Percentiles rank a stretch among this genome's conserved stretches.
Conservation (phyloP, 2,888 invertebrate genomes). For the Galerucella calmariensis region DNA sequence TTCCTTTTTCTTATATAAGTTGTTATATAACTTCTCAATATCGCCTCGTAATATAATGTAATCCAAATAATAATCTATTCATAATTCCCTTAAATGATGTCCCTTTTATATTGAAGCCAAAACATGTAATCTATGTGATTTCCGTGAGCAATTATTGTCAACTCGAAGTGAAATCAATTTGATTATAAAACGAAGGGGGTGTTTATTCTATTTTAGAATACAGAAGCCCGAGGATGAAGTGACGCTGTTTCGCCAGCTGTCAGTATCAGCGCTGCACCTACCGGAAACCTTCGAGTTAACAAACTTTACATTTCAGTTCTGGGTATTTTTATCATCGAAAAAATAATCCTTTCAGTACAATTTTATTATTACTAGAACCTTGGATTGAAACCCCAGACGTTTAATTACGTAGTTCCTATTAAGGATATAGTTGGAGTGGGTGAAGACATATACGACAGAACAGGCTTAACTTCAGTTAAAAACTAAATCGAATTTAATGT, state of each 20-base stretch:
- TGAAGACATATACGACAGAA: too few species aligned
- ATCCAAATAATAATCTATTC: slow-evolving; percentile 35
- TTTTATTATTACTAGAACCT: too few species aligned
- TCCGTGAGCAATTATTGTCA: slow-evolving; percentile 44
- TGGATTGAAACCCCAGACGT: too few species aligned
- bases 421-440: too few species aligned
- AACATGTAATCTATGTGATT: slow-evolving; percentile 42
- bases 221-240: slow-evolving; percentile 1
- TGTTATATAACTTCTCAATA: neutral
- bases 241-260: slow-evolving; percentile 40
- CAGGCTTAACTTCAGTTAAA: too few species aligned
- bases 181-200: slow-evolving; percentile 41
- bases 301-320: neutral
- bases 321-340: neutral
- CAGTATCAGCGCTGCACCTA: slow-evolving; percentile 39
- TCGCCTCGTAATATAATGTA: neutral
- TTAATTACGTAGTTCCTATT: too few species aligned
- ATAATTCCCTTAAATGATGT: slow-evolving; percentile 24
- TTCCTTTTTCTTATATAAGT: too few species aligned
- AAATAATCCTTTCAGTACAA: too few species aligned
- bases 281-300: slow-evolving; percentile 13
- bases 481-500: too few species aligned
- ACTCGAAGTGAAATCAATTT: slow-evolving; percentile 43
- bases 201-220: slow-evolving; percentile 44
- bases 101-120: slow-evolving; percentile 26